phyloP scores from a whole-genome alignment of 2,113 vertebrate genomes.

The Bubalus kerabau region DNA sequence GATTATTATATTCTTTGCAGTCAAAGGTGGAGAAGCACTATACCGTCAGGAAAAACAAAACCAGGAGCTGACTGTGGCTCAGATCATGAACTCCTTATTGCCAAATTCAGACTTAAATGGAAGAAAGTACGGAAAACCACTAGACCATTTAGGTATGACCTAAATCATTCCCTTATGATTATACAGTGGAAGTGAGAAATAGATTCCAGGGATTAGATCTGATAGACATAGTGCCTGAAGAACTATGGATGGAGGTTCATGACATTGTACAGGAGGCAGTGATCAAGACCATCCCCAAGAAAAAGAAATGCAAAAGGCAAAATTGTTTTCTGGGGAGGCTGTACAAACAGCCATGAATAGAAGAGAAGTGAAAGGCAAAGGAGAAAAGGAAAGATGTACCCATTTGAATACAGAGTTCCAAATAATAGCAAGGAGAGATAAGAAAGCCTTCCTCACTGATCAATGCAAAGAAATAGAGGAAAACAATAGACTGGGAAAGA shows the following conservation, averaged over 20 bases:
- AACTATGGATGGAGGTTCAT: neutral
- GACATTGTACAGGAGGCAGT: neutral
- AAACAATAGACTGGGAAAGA: neutral
- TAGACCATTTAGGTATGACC: neutral
- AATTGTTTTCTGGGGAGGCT: neutral
- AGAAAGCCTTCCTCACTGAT: neutral
- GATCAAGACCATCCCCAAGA: neutral
- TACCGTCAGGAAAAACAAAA: neutral
- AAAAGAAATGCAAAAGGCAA: neutral
- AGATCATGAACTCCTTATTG: neutral
- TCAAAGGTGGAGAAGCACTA: neutral
- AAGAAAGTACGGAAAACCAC: neutral
- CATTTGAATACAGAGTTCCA: neutral
- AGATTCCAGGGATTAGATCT: neutral
- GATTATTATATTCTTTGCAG: neutral
- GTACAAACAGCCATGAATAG: neutral
- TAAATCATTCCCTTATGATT: neutral
- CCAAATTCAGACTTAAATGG: neutral
- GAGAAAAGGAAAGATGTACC: neutral
- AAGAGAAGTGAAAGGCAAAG: neutral
- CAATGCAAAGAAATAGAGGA: neutral
- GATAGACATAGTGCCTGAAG: neutral
- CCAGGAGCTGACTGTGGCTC: neutral
- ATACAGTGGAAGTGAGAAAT: neutral
- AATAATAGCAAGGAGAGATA: neutral